Evolutionary conservation across 2,888 invertebrate genomes (phyloP), one percentile per base, ranked within the genome.

Genomic region (Sarcophaga carnaria): DNA sequence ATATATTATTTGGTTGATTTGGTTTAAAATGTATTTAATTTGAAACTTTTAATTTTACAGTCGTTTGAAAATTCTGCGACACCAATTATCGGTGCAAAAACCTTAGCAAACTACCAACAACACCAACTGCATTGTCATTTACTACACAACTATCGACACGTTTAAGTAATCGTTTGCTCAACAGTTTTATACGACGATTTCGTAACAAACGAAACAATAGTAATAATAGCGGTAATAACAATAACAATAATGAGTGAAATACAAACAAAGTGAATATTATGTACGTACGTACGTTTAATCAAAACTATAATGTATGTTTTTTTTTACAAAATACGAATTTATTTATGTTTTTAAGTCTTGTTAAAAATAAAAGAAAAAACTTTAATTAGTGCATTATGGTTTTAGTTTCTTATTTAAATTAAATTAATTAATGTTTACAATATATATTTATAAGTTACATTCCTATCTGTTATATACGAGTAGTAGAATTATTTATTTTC

Each of bases 131-230:
- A 88, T 83, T 89, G 79, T 88, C 89, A 79, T 88, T 89, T 86
- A 89, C 90, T 89, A 89, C 83, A 49, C 87, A 87, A 72, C 76
- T 87, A 66, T 87, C 87, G 70, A 84, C 84, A 78, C 87, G 87
- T 75, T 69, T 87, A 82, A 84, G 87, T 72, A 90, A 90, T 89
- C 90, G 91, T 79, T 88, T 91, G 49, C 89, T 90, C 85, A 90
- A 89, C 90, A 91, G 90, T 90, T 90, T 91, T 85, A 90, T 89
- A 83, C 89, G 90, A 80, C 90, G 89, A 76, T 89, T 89, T 83
- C 88, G 89, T 17, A 86, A 85, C 74, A 87, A 87, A 84, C 70
- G 82, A 76, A 88, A 67, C 17, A 54, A 54, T 54, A 17, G 5
- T 17, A 54, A 17, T 54, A 17, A 17, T 54, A 54, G 5, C 14